A percentile compares a stretch with the other conserved stretches of the same genome.
phyloP scores from a whole-genome alignment of 2,797 vertebrate genomes.

The Neosilurus mollespiculum region DNA sequence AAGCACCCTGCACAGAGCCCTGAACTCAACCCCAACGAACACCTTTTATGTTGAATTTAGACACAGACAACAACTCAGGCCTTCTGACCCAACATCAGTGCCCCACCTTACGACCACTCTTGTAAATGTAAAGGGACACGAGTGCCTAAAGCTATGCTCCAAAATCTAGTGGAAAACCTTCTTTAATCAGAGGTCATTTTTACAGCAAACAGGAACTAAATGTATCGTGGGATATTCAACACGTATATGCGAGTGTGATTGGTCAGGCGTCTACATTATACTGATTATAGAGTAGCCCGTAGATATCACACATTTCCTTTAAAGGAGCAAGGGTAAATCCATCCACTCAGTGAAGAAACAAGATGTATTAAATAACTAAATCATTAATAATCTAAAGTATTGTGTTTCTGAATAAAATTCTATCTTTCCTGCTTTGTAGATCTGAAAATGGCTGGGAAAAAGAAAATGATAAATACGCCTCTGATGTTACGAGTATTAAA shows the following conservation, averaged over 20 bases:
- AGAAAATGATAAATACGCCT: slow-evolving; percentile 6
- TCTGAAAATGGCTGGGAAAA: slow-evolving; percentile 7
- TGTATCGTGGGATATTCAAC: not conserved
- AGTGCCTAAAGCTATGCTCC: no score
- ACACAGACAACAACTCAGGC: not conserved
- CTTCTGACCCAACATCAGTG: not conserved
- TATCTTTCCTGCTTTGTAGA: slow-evolving; percentile 13
- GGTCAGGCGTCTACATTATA: not conserved
- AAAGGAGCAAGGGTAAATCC: not conserved
- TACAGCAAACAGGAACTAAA: not conserved
- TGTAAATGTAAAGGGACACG: not conserved
- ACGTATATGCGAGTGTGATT: not conserved
- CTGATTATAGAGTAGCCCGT: not conserved
- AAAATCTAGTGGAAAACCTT: not conserved
- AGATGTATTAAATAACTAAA: not conserved
- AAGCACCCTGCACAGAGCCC: not conserved
- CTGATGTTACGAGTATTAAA: slow-evolving; percentile 13
- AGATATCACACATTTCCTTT: not conserved
- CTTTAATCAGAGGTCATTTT: not conserved
- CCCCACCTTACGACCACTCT: not conserved
- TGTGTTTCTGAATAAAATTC: not conserved
- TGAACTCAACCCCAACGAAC: not conserved
- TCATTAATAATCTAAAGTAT: not conserved
- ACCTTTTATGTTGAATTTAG: not conserved
- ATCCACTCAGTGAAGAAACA: not conserved